Base-by-base conservation (phyloP, 2,888 invertebrate species). In the Nomada fabriciana region DNA sequence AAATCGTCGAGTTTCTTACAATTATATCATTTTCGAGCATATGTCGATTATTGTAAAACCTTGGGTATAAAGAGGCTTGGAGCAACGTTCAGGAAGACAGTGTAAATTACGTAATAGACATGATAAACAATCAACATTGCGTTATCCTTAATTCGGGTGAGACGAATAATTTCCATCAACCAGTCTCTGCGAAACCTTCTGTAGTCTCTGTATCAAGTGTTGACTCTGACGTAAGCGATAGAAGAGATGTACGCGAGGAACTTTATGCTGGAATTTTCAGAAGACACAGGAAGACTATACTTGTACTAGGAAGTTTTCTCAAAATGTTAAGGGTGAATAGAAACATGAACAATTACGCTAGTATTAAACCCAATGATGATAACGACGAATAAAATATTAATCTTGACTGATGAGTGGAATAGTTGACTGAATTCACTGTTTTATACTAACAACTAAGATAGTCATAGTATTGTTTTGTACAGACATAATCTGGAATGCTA, bases 311-410 rank as follows among this genome's bases (percentile, higher is more conserved):
- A 75, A 94, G 94, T 80, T 94, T 94, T 89, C 91, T 94, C 75
- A 93, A 93, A 85, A 93, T 94, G 93, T 88, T 94, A 69, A 93
- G 93, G 90, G 92, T 94, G 91, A 94, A 93, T 91, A 93, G 94
- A 91, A 93, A 94, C 77, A 92, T 93, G 90, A 94, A 94, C 90
- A 93, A 93, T 89, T 94, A 93, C 81, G 94, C 93, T 90, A 94
- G 92, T 77, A 93, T 94, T 90, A 93, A 94, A 89, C 91, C 92
- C 52, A 93, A 93, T 83, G 93, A 94, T 81, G 93, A 94, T 77
- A 89, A 86, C 61, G 93, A 94, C 74, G 93, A 94, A 77, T 93
- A 88, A 89, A 70, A 70, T 20, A 70, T 69, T 80, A 13, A 78
- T 57, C 55, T 65, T 73, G 55, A 55, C 73, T 43, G 23, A 82